Evolutionary conservation across 1,140 invertebrate genomes (phyloP).

Genomic region (Aphaenogaster rudis): DNA sequence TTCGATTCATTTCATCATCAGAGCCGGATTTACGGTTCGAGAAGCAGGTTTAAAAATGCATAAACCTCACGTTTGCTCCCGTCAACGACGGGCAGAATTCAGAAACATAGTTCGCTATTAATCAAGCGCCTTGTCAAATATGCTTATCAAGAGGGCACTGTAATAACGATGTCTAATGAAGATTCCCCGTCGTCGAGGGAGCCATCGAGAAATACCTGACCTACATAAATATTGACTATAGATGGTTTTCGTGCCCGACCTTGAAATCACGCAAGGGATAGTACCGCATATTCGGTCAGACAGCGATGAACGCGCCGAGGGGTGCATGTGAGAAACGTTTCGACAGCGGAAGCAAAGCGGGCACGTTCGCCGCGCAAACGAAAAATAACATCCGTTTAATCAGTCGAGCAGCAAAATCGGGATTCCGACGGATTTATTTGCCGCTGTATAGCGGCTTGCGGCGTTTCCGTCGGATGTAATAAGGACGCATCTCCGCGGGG

Average conservation of each 20-base stretch:
- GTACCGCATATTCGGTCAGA: conserved; percentile 21
- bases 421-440: background rate
- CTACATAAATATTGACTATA: conserved; percentile 55
- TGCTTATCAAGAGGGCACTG: conserved; percentile 40
- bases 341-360: background rate
- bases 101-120: conserved; percentile 12
- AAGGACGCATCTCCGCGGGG: conserved; percentile 6
- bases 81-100: background rate
- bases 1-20: background rate
- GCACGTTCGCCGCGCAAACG: background rate
- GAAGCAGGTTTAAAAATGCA: background rate
- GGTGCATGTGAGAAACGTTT: background rate
- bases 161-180: conserved; percentile 49
- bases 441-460: background rate
- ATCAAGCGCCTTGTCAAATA: conserved; percentile 38
- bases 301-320: background rate
- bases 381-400: conserved; percentile 21
- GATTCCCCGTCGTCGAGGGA: background rate
- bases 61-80: background rate
- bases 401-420: background rate
- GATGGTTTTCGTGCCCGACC: background rate
- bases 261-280: conserved; percentile 50
- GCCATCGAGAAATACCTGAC: conserved; percentile 32
- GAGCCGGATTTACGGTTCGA: background rate
- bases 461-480: background rate